A percentile compares a stretch with the other conserved stretches of the same genome.
phyloP scores from a whole-genome alignment of 2,797 vertebrate species.

The Microctenopoma steveboyesi region DNA sequence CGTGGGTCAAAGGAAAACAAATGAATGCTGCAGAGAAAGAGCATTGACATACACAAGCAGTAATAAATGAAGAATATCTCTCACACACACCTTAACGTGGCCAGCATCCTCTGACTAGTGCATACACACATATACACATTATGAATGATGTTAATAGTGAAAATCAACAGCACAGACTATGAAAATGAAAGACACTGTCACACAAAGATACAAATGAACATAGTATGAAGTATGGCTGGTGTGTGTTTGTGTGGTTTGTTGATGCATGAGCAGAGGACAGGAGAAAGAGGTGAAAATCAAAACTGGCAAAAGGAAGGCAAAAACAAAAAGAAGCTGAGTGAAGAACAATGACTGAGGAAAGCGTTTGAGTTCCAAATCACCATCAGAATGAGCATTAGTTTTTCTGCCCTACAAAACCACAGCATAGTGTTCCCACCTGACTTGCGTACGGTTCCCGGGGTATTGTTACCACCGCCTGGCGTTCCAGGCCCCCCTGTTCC shows the following conservation, averaged over 20 bases:
- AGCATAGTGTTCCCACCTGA: constrained; percentile 84
- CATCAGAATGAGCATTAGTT: background rate
- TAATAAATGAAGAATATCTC: constrained; percentile 52
- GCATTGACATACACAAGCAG: constrained; percentile 54
- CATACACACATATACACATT: constrained; percentile 70
- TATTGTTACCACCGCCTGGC: constrained; percentile 86
- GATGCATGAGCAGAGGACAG: constrained; percentile 42
- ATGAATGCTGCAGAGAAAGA: constrained; percentile 30
- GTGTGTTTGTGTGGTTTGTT: constrained; percentile 14
- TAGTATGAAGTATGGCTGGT: constrained; percentile 9
- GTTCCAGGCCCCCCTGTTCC: constrained; percentile 90
- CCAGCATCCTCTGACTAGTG: constrained; percentile 87
- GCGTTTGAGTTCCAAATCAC: constrained; percentile 7
- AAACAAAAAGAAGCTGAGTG: constrained; percentile 50
- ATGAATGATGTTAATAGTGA: constrained; percentile 71
- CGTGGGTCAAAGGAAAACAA: constrained; percentile 7
- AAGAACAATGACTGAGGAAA: constrained; percentile 27
- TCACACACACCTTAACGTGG: constrained; percentile 88
- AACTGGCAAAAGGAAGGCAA: constrained; percentile 26
- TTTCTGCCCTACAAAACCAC: background rate
- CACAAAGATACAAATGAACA: constrained; percentile 31
- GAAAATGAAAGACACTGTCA: constrained; percentile 31
- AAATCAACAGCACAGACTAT: constrained; percentile 37
- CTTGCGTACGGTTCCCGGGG: constrained; percentile 94
- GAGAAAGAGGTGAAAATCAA: constrained; percentile 29